A percentile compares a stretch with the other conserved stretches of the same genome.
phyloP scores from a whole-genome alignment of 1,140 invertebrate species.

The Papilio machaon region DNA sequence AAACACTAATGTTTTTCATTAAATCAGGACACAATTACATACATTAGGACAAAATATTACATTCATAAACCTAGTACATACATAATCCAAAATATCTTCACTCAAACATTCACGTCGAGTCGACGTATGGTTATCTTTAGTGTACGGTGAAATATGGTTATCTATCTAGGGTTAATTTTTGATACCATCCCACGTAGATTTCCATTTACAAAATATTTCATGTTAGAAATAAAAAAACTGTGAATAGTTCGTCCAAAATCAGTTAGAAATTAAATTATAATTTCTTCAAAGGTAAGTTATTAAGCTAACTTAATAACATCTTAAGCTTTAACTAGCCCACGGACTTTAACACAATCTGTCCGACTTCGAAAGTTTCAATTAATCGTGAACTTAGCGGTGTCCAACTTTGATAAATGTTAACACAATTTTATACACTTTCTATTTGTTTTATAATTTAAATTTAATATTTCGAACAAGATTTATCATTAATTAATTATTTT shows the following conservation, averaged over 20 bases:
- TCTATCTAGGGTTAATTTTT: slow-evolving; percentile 2
- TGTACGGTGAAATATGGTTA: slow-evolving; percentile 32
- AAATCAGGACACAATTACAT: slow-evolving; percentile 22
- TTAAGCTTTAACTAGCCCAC: slow-evolving; percentile 1
- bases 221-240: not conserved
- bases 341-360: slow-evolving; percentile 16
- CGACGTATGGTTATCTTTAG: slow-evolving; percentile 25
- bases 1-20: slow-evolving; percentile 5
- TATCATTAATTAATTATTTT: not conserved
- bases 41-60: slow-evolving; percentile 28
- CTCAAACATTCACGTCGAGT: not conserved
- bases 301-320: slow-evolving; percentile 12
- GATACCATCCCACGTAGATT: no score
- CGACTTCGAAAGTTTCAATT: slow-evolving; percentile 25
- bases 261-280: not conserved
- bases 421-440: slow-evolving; percentile 19
- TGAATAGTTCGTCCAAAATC: not conserved
- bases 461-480: not conserved
- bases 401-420: slow-evolving; percentile 28
- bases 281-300: slow-evolving; percentile 7
- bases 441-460: slow-evolving; percentile 13
- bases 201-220: no score
- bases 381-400: slow-evolving; percentile 23
- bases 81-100: not conserved
- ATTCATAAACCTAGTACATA: slow-evolving; percentile 24